phyloP scores from a whole-genome alignment of 2,797 vertebrate species.

The Spinus olivaceus region DNA sequence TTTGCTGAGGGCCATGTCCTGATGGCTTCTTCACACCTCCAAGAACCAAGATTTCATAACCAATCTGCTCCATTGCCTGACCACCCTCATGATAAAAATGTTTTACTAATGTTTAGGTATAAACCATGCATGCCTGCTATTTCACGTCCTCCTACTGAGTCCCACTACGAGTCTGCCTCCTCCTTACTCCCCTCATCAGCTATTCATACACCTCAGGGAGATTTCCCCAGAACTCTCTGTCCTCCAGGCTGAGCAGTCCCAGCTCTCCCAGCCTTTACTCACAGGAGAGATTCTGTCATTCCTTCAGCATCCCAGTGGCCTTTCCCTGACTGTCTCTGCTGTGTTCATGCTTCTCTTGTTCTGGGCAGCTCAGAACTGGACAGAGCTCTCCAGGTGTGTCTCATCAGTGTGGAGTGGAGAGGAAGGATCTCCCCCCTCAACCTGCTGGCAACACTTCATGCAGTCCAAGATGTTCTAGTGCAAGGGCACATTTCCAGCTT shows the following conservation, averaged over 20 bases:
- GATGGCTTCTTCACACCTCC: neutral
- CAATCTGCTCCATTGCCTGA: neutral
- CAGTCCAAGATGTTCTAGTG: neutral
- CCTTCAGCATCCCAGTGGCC: neutral
- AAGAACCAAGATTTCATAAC: neutral
- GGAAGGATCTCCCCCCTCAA: neutral
- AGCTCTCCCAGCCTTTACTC: neutral
- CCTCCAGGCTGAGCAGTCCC: neutral
- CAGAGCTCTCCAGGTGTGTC: neutral
- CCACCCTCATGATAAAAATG: neutral
- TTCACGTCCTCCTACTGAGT: neutral
- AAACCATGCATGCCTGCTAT: neutral
- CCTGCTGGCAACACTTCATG: neutral
- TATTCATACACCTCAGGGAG: rapidly evolving
- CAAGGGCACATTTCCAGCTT: neutral
- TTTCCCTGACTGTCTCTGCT: neutral
- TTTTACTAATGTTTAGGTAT: neutral
- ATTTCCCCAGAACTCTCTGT: neutral
- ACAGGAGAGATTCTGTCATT: rapidly evolving
- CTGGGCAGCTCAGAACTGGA: neutral
- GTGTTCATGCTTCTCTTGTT: neutral
- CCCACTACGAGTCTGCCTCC: neutral
- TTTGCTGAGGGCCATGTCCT: neutral
- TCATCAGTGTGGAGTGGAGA: neutral
- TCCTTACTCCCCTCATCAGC: neutral